Evolutionary conservation across 2,113 vertebrate genomes (phyloP).

Genomic region (Paralichthys olivaceus): DNA sequence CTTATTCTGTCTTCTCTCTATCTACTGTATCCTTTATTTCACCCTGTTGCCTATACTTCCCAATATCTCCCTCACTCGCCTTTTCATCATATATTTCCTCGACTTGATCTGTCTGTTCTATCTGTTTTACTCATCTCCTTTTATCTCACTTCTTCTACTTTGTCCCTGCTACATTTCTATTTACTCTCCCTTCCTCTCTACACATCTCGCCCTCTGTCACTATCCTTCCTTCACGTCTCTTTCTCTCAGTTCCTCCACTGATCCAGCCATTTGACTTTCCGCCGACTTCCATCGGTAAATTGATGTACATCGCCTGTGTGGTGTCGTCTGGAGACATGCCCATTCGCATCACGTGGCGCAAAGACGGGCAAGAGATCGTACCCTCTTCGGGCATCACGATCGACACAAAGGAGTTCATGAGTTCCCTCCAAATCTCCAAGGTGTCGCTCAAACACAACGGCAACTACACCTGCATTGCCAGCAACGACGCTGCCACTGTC

Average conservation of each 20-base stretch:
- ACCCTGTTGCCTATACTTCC: constrained; percentile 53
- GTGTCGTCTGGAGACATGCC: constrained; percentile 99
- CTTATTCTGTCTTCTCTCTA: constrained; percentile 27
- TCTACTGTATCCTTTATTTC: constrained; percentile 56
- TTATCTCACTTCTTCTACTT: constrained; percentile 16
- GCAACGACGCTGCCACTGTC: constrained; percentile 95
- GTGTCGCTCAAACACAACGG: constrained; percentile 98
- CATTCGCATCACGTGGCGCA: constrained; percentile 98
- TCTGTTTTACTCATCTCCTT: constrained; percentile 25
- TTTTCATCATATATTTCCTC: constrained; percentile 30
- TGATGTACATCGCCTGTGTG: constrained; percentile 99
- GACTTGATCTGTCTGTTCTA: constrained; percentile 20
- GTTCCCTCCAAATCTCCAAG: constrained; percentile 97
- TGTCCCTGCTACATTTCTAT: constrained; percentile 15
- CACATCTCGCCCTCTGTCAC: background rate
- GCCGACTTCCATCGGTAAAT: constrained; percentile 95
- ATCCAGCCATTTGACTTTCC: constrained; percentile 99
- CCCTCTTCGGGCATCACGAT: constrained; percentile 95
- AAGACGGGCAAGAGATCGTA: constrained; percentile 97
- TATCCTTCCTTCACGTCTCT: constrained; percentile 10
- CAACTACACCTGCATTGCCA: constrained; percentile 99
- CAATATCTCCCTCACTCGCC: constrained; percentile 12
- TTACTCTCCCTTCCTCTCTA: constrained; percentile 1
- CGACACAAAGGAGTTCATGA: constrained; percentile 99
- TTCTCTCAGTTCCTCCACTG: constrained; percentile 90